A percentile compares a stretch with the other conserved stretches of the same genome.
phyloP scores from a whole-genome alignment of 2,797 vertebrate genomes.

The Trachops cirrhosus region DNA sequence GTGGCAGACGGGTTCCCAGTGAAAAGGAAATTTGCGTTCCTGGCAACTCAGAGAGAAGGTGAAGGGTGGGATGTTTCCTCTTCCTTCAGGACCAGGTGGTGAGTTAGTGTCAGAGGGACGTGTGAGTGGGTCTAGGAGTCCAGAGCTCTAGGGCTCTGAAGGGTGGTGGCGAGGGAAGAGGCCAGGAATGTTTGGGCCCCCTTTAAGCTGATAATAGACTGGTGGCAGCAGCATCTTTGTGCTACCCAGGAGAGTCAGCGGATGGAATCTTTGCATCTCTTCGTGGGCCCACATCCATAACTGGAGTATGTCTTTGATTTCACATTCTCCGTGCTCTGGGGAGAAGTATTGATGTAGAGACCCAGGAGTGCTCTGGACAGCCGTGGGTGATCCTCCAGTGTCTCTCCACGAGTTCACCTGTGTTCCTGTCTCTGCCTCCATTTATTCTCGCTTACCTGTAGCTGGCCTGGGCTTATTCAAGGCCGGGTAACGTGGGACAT shows the following conservation, averaged over 20 bases:
- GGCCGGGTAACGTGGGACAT: background rate
- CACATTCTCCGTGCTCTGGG: background rate
- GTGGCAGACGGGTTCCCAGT: background rate
- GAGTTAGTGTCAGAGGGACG: background rate
- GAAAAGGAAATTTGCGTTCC: conserved; percentile 6
- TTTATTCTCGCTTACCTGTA: background rate
- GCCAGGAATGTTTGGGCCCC: background rate
- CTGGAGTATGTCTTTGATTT: background rate
- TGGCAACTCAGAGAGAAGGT: background rate
- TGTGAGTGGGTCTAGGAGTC: background rate
- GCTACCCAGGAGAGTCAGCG: background rate
- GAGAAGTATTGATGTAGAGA: background rate
- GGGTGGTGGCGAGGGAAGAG: background rate
- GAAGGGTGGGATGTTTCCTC: background rate
- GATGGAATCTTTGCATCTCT: background rate
- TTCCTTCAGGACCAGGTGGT: background rate
- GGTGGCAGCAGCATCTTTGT: background rate
- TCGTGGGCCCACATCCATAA: background rate
- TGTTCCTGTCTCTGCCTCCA: background rate
- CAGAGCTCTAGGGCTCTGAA: background rate
- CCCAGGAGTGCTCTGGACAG: background rate
- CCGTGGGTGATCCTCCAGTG: background rate
- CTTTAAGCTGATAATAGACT: background rate
- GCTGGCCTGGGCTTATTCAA: background rate
- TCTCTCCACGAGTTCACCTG: background rate